Conservation (phyloP, 2,888 invertebrate species). For the Harpagoxenus sublaevis region DNA sequence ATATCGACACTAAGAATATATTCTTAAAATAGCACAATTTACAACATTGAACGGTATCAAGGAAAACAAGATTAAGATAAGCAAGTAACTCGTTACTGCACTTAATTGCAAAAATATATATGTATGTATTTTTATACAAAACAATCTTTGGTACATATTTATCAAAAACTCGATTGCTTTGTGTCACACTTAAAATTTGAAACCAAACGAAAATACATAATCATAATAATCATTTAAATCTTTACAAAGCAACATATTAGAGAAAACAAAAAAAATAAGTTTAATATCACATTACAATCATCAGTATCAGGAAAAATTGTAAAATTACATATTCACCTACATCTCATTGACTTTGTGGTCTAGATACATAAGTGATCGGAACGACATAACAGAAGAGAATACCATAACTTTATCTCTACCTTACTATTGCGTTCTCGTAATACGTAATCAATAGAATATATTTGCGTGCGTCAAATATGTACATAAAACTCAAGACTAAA, state of each 20-base stretch:
- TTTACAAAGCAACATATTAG: neutral
- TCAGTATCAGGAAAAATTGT: neutral
- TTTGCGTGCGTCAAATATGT: neutral
- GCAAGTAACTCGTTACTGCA: slow-evolving; percentile 27
- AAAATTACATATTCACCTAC: slow-evolving; percentile 20
- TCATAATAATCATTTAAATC: neutral
- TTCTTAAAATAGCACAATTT: slow-evolving; percentile 11
- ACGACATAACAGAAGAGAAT: neutral
- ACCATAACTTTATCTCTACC: neutral
- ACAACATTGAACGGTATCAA: slow-evolving; percentile 28
- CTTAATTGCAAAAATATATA: slow-evolving; percentile 31
- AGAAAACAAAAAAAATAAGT: neutral
- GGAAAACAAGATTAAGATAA: slow-evolving; percentile 22
- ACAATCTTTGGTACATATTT: slow-evolving; percentile 35
- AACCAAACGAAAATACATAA: slow-evolving; percentile 2
- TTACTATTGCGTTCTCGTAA: neutral
- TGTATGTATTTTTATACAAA: slow-evolving; percentile 27
- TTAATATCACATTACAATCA: slow-evolving; percentile 25
- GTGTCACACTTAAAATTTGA: slow-evolving; percentile 8
- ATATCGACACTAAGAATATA: neutral
- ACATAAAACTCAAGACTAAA: slow-evolving; percentile 6
- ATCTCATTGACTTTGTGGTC: slow-evolving; percentile 1
- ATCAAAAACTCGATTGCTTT: slow-evolving; percentile 20
- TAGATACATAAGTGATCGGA: slow-evolving; percentile 4
- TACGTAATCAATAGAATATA: slow-evolving; percentile 13